Conservation (phyloP, 2,113 vertebrate genomes). For the Rutilus rutilus region DNA sequence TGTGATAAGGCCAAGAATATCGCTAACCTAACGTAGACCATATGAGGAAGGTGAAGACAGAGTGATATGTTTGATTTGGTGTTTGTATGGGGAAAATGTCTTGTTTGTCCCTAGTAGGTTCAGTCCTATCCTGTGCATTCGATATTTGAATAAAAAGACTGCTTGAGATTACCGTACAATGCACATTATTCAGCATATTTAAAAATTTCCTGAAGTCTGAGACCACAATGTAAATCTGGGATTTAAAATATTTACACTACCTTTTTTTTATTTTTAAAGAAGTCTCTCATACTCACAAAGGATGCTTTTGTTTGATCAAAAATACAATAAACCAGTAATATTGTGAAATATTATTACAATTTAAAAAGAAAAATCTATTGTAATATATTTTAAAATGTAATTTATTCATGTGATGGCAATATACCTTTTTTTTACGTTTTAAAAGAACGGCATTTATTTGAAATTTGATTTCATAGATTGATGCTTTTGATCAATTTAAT, state of each 20-base stretch:
- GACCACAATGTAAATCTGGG: background rate
- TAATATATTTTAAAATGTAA: background rate
- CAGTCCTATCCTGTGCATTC: background rate
- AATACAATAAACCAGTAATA: background rate
- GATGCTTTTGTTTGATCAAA: background rate
- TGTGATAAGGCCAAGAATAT: constrained; percentile 51
- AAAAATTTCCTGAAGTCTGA: background rate
- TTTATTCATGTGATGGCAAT: background rate
- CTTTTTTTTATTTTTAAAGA: no score
- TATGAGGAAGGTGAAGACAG: constrained; percentile 22
- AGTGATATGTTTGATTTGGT: constrained; percentile 35
- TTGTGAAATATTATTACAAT: background rate
- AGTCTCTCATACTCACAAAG: no score
- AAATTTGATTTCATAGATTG: background rate
- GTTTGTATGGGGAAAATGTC: constrained; percentile 19
- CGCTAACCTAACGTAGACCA: constrained; percentile 28
- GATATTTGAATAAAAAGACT: background rate
- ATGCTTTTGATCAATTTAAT: background rate
- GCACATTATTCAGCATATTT: background rate
- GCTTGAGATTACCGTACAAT: background rate
- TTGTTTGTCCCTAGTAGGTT: background rate
- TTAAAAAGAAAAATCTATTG: background rate
- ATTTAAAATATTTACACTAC: background rate
- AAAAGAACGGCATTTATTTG: background rate
- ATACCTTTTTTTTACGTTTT: no score